Evolutionary conservation across 2,797 vertebrate species (phyloP), one percentile per base, ranked within the genome.

Genomic region (Threskiornis aethiopicus): DNA sequence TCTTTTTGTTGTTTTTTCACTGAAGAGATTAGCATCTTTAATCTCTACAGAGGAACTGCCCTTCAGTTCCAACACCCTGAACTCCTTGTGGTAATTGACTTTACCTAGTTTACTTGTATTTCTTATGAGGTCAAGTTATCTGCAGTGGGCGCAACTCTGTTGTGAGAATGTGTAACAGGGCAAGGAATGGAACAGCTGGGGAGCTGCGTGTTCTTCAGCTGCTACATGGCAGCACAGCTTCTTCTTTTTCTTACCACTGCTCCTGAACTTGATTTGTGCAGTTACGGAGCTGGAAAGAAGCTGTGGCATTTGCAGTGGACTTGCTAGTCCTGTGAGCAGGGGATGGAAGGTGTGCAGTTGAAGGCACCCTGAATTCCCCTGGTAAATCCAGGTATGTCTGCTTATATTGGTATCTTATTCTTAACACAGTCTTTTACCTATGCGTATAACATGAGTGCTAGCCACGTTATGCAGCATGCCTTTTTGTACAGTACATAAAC

Each of bases 401-500:
- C 13, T 29, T 54, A 31, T 8, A 35, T 33, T 69, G 20, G 29
- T 61, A 37, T 52, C 15, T 15, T 82, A 0, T 35, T 65, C 11
- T 58, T 42, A 59, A 37, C 2, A 31, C 39, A 37, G 16, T 31
- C 21, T 71, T 84, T 67, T 76, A 42, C 29, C 8, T 28, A 10
- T 39, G 4, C 5, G 21, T 39, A 14, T 29, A 65, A 59, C 14
- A 42, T 14, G 21, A 87, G 13, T 10, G 4, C 10, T 67, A 66
- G 29, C 7, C 14, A 31, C 0, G 1, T 42, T 72, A 58, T 13
- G 26, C 16, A 35, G 19, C 3, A 0, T 52, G 11, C 2, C 46
- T 65, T 83, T 58, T 28, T 85, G 20, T 16, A 67, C 26, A 6
- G 3, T 47, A 31, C 5, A 28, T 55, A 44, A 66, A 80, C 15